These are phyloP conservation scores for Pterostichus niger DNA, from an alignment of 2,888 invertebrate species.

Conservation along the genomic window DNA sequence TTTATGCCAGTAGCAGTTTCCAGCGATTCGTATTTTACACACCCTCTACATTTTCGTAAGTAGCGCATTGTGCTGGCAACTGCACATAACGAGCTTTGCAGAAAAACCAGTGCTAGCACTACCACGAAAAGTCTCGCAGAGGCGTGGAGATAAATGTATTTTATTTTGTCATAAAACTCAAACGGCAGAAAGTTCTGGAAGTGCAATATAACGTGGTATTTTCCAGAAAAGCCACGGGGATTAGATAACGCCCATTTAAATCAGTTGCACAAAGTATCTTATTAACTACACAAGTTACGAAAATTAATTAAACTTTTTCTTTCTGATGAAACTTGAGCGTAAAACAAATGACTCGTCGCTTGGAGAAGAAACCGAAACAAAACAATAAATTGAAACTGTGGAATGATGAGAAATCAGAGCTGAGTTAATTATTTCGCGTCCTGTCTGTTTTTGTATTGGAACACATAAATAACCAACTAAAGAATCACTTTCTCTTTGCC, in stretches of 20 bases:
- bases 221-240: slow-evolving; percentile 31
- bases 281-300: slow-evolving; percentile 34
- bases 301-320: slow-evolving; percentile 61
- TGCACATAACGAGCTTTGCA: no score
- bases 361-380: slow-evolving; percentile 50
- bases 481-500: slow-evolving; percentile 30
- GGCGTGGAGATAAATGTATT: no score
- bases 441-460: slow-evolving; percentile 39
- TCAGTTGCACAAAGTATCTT: slow-evolving; percentile 46
- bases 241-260: slow-evolving; percentile 57
- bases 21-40: no score
- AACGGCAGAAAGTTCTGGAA: slow-evolving; percentile 22
- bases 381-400: slow-evolving; percentile 52
- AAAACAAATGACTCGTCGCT: slow-evolving; percentile 51
- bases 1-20: no score
- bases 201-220: slow-evolving; percentile 25
- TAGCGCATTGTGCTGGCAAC: no score
- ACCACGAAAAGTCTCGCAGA: no score
- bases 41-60: no score
- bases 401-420: slow-evolving; percentile 56
- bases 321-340: slow-evolving; percentile 54
- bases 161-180: slow-evolving; percentile 4
- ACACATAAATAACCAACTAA: slow-evolving; percentile 46
- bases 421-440: slow-evolving; percentile 47
- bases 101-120: no score